Percentiles rank a stretch among this genome's conserved stretches.
These are phyloP conservation scores for Arion vulgaris DNA, from an alignment of 1,140 invertebrate species.

Conservation along the genomic window DNA sequence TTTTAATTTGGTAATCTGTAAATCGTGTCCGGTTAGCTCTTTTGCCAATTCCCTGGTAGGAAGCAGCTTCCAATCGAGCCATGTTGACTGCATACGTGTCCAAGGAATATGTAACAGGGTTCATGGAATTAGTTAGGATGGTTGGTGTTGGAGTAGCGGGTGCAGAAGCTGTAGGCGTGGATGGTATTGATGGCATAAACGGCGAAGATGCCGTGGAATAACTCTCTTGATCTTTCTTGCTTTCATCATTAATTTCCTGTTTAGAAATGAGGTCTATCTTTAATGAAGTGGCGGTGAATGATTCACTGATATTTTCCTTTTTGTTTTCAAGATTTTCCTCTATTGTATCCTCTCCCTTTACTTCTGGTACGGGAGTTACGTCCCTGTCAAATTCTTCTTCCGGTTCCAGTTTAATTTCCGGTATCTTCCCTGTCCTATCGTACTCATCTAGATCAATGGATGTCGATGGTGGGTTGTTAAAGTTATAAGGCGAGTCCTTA, in stretches of 20 bases:
- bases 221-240: slow-evolving; percentile 42
- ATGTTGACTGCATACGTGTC: slow-evolving; percentile 30
- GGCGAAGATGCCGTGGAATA: slow-evolving; percentile 48
- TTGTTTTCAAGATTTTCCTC: slow-evolving; percentile 30
- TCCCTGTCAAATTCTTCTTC: slow-evolving; percentile 43
- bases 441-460: slow-evolving; percentile 95
- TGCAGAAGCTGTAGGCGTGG: slow-evolving; percentile 47
- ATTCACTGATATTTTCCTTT: neutral
- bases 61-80: slow-evolving; percentile 38
- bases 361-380: neutral
- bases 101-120: slow-evolving; percentile 33
- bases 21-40: slow-evolving; percentile 98
- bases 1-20: slow-evolving; percentile 97
- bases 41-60: slow-evolving; percentile 78
- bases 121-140: slow-evolving; percentile 66
- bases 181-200: slow-evolving; percentile 50
- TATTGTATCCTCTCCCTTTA: neutral
- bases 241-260: slow-evolving; percentile 30
- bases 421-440: slow-evolving; percentile 94
- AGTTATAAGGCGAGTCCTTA: slow-evolving; percentile 99
- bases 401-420: slow-evolving; percentile 50
- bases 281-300: neutral
- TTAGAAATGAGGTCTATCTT: slow-evolving; percentile 31
- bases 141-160: slow-evolving; percentile 43
- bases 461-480: slow-evolving; percentile 98